Evolutionary conservation across 1,140 invertebrate species (phyloP).

Genomic region (Eriocheir sinensis): DNA sequence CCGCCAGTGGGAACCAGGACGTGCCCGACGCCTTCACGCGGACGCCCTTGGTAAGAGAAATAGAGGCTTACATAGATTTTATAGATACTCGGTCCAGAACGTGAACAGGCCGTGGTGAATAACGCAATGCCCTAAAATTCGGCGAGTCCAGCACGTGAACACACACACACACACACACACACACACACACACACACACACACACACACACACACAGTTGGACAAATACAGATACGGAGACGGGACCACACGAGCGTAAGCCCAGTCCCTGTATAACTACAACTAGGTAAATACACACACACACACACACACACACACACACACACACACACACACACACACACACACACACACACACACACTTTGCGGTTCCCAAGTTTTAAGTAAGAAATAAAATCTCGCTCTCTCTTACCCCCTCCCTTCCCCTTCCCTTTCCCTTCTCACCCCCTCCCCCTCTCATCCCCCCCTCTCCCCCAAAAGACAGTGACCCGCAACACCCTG

Average conservation of each 20-base stretch:
- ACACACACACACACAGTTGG: too few relatives aligned
- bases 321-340: too few relatives aligned
- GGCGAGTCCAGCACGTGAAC: neutral
- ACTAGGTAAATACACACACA: too few relatives aligned
- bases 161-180: neutral
- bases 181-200: too few relatives aligned
- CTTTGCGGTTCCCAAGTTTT: too few relatives aligned
- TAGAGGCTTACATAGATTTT: neutral
- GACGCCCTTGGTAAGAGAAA: slow-evolving; percentile 55
- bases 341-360: too few relatives aligned
- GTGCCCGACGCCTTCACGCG: slow-evolving; percentile 64
- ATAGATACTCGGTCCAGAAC: neutral
- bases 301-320: too few relatives aligned
- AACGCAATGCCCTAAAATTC: neutral
- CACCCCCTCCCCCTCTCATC: neutral
- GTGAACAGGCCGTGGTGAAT: neutral
- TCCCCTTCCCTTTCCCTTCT: neutral
- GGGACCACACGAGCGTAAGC: too few relatives aligned
- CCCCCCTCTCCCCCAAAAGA: slow-evolving; percentile 86
- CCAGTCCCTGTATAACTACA: too few relatives aligned
- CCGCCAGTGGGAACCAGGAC: slow-evolving; percentile 90
- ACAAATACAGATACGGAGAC: too few relatives aligned
- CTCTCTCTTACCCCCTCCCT: neutral
- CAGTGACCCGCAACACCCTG: slow-evolving; percentile 97
- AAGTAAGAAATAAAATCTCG: too few relatives aligned